Evolutionary conservation across 2,797 vertebrate genomes (phyloP).

Genomic region (Picus viridis): DNA sequence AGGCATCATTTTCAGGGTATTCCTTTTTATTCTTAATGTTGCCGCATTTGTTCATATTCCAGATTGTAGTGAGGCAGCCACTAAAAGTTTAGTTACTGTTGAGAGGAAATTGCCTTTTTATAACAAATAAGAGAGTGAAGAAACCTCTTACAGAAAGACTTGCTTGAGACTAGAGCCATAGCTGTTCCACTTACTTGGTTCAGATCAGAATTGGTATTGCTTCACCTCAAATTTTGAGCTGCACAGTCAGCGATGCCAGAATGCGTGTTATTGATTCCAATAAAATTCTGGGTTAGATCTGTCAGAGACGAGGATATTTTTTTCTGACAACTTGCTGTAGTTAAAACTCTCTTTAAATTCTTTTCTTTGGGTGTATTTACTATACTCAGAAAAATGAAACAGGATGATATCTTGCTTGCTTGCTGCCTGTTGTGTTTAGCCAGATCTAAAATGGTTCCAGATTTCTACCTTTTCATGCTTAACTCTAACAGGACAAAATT

Average conservation of each 20-base stretch:
- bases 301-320: constrained; percentile 15
- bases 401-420: constrained; percentile 11
- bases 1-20: constrained; percentile 46
- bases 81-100: constrained; percentile 23
- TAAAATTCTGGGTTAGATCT: constrained; percentile 17
- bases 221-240: not conserved
- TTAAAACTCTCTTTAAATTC: constrained; percentile 34
- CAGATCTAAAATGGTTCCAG: constrained; percentile 55
- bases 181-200: constrained; percentile 23
- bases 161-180: constrained; percentile 32
- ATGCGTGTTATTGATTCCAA: not conserved
- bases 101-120: constrained; percentile 55
- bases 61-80: constrained; percentile 19
- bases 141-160: constrained; percentile 42
- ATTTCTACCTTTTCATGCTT: constrained; percentile 22
- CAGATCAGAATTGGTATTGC: constrained; percentile 11
- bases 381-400: constrained; percentile 9
- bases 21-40: constrained; percentile 50
- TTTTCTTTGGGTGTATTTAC: constrained; percentile 27
- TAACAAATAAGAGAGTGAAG: constrained; percentile 34
- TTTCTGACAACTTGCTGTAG: constrained; percentile 31
- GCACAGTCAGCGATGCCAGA: not conserved
- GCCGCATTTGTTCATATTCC: constrained; percentile 47
- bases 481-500: not conserved
- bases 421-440: constrained; percentile 42